phyloP scores from a whole-genome alignment of 1,140 invertebrate genomes.

The Drosophila athabasca region DNA sequence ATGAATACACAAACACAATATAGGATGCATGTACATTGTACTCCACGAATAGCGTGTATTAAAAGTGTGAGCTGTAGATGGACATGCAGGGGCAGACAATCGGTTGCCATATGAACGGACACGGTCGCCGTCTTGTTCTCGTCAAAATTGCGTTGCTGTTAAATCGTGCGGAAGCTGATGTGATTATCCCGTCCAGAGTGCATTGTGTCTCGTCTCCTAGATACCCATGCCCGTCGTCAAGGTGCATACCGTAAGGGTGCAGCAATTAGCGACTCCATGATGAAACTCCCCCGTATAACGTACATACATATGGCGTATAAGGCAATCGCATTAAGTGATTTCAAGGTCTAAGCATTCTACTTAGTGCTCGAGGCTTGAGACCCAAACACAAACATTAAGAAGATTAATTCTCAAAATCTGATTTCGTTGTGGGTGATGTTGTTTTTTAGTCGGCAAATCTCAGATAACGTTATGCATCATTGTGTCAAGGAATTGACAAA shows the following conservation, averaged over 20 bases:
- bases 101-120: constrained; percentile 57
- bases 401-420: constrained; percentile 79
- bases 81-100: constrained; percentile 35
- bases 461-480: constrained; percentile 82
- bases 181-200: constrained; percentile 66
- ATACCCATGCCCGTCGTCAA: neutral
- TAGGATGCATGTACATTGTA: neutral
- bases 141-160: constrained; percentile 70
- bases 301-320: neutral
- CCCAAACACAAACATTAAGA: constrained; percentile 72
- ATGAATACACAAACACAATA: constrained; percentile 1
- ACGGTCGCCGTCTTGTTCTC: constrained; percentile 17
- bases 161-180: constrained; percentile 80
- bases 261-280: constrained; percentile 55
- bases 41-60: neutral
- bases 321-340: constrained; percentile 77
- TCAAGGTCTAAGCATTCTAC: constrained; percentile 56
- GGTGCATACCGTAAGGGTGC: constrained; percentile 33
- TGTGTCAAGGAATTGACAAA: constrained; percentile 78
- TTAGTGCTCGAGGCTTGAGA: constrained; percentile 50
- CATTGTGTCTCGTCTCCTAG: constrained; percentile 4
- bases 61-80: neutral
- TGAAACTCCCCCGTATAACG: neutral
- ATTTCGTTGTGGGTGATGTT: constrained; percentile 27
- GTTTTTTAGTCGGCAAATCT: constrained; percentile 50